Evolutionary conservation across 2,113 vertebrate species (phyloP), one percentile per base, ranked within the genome.

Genomic region (Donacobius atricapilla): DNA sequence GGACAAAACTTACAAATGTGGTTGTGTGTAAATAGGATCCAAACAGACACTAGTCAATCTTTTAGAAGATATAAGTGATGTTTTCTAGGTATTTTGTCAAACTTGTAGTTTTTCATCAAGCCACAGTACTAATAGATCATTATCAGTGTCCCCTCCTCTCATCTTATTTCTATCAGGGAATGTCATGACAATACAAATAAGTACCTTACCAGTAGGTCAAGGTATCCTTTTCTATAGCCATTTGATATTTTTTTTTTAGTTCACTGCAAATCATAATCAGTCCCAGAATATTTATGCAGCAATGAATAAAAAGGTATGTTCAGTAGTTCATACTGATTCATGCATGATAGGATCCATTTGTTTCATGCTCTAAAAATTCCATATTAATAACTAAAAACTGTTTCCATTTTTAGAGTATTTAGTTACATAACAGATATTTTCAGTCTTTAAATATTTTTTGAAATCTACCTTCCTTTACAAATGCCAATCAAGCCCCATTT

Each of bases 281-380:
- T 79, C 94, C 57, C 66, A 89, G 89, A 94, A 89, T 83, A 91
- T 96, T 97, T 97, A 87, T 95, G 85, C 85, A 76, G 91, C 66
- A 90, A 64, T 84, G 93, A 93, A 95, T 96, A 96, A 96, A 95
- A 97, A 97, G 95, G 95, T 97, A 97, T 96, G 96, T 97, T 96
- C 96, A 77, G 83, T 93, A 97, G 78, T 96, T 96, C 89, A 84
- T 70, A 87, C 93, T 94, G 96, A 95, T 97, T 97, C 96, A 97
- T 96, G 97, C 97, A 97, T 97, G 97, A 96, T 96, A 89, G 92
- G 71, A 93, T 97, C 89, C 95, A 95, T 96, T 97, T 97, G 96
- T 97, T 97, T 97, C 96, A 97, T 97, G 97, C 97, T 97, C 97
- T 93, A 97, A 95, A 97, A 97, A 97, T 95, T 96, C 86, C 80